phyloP scores from a whole-genome alignment of 1,140 invertebrate genomes.

The Brevipalpus yothersi region DNA sequence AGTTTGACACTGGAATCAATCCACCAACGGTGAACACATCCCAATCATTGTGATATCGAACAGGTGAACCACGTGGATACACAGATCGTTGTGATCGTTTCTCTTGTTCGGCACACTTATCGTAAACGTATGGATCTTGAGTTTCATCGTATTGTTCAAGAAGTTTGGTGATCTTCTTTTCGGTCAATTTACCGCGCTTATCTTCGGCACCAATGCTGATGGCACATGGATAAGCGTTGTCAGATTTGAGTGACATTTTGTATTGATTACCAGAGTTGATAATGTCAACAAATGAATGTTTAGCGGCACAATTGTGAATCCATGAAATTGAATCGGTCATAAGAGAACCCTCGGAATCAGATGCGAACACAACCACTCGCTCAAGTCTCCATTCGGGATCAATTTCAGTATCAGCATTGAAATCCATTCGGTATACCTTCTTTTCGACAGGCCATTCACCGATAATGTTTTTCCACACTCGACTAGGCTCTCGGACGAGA shows the following conservation, averaged over 20 bases:
- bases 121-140: neutral
- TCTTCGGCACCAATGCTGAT: neutral
- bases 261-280: neutral
- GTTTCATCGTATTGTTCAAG: neutral
- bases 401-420: neutral
- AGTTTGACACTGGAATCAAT: neutral
- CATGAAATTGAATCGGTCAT: neutral
- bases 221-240: neutral
- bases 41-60: neutral
- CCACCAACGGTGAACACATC: neutral
- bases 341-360: neutral
- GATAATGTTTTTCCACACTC: neutral
- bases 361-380: neutral
- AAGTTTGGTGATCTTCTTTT: neutral
- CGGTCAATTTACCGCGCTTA: neutral
- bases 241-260: neutral
- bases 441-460: neutral
- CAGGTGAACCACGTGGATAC: neutral
- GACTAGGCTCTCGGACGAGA: neutral
- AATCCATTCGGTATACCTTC: neutral
- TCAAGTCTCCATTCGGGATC: neutral
- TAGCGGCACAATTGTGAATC: neutral
- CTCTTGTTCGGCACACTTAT: neutral
- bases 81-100: neutral
- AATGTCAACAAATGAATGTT: neutral